Evolutionary conservation across 2,888 invertebrate species (phyloP), one percentile per base, ranked within the genome.

Genomic region (Oscheius sp.): DNA sequence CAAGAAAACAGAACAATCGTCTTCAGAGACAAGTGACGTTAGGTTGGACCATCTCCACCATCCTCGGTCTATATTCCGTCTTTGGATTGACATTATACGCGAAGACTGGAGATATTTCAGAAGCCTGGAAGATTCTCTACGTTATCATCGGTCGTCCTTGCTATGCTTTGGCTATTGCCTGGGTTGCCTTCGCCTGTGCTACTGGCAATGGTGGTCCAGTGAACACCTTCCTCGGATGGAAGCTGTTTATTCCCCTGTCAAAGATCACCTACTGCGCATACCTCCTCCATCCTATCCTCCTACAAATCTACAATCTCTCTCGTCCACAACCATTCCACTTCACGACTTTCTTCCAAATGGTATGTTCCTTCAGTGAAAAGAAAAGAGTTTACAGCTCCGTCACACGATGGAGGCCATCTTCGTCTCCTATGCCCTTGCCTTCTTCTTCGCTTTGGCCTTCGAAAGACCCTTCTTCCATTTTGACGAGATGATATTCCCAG

Each of bases 221-320:
- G 59, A 92, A 94, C 88, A 90, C 90, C 0, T 88, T 94, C 56
- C 89, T 97, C 47, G 92, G 93, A 0, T 92, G 93, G 88, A 90
- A 91, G 64, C 91, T 92, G 0, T 90, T 94, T 80, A 90, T 94
- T 82, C 95, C 96, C 0, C 89, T 97, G 57, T 94, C 94, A 82
- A 90, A 95, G 64, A 90, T 96, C 73, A 94, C 95, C 1, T 97
- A 94, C 88, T 93, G 94, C 87, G 93, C 95, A 33, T 97, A 96
- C 88, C 90, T 97, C 17, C 68, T 86, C 12, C 86, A 86, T 62
- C 86, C 86, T 1, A 79, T 86, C 14, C 71, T 86, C 49, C 73
- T 86, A 6, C 83, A 85, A 33, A 73, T 79, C 30, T 86, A 82
- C 72, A 86, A 86, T 65, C 70, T 81, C 41, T 80, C 80, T 49